Percentiles rank a stretch among this genome's conserved stretches.
Evolutionary conservation across 2,113 vertebrate species (phyloP).

Genomic region (Corythornis vintsioides): DNA sequence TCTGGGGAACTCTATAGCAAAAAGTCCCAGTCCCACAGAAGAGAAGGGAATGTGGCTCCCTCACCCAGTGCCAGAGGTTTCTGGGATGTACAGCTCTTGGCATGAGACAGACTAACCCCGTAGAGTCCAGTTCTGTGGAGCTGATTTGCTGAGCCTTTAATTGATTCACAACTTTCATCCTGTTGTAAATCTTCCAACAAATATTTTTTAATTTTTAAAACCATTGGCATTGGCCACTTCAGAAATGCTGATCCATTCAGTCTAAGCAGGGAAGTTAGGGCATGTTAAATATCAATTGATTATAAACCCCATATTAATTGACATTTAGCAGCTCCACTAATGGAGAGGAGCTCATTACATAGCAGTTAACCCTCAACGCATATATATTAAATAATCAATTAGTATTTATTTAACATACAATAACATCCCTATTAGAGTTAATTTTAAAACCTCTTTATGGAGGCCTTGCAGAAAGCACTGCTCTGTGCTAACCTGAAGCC

Average conservation of each 20-base stretch:
- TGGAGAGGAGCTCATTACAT: constrained; percentile 65
- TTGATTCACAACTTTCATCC: neutral
- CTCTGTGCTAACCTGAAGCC: neutral
- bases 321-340: constrained; percentile 54
- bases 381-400: constrained; percentile 75
- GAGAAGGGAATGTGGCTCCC: neutral
- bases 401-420: constrained; percentile 76
- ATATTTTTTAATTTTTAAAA: neutral
- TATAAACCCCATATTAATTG: constrained; percentile 69
- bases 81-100: neutral
- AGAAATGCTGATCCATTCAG: constrained; percentile 36
- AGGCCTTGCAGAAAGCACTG: neutral
- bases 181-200: neutral
- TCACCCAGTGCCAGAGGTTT: neutral
- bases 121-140: neutral
- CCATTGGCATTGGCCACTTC: neutral
- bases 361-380: constrained; percentile 65
- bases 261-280: constrained; percentile 18
- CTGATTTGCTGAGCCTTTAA: neutral
- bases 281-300: constrained; percentile 68
- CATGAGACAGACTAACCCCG: neutral
- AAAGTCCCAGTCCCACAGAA: neutral
- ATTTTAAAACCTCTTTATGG: constrained; percentile 55
- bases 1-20: neutral
- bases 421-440: constrained; percentile 58